Percentiles rank a stretch among this genome's conserved stretches.
Conservation (phyloP, 2,797 vertebrate species). For the Halcyon leucocephala region DNA sequence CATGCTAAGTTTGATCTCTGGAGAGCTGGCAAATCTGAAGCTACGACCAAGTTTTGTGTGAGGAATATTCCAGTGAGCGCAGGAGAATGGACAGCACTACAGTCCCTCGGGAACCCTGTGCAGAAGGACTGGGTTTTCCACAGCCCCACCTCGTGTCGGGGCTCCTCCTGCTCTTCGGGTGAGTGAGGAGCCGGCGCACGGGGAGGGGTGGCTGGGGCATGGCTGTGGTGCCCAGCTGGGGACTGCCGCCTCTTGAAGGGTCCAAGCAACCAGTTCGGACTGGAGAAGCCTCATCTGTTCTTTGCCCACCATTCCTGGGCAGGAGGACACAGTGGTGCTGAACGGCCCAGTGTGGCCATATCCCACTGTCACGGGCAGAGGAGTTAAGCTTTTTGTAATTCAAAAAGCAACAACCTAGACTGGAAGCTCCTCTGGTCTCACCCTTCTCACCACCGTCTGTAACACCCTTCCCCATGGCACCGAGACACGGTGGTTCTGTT, state of each 20-base stretch:
- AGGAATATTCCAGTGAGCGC: rapidly evolving
- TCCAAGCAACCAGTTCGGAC: background rate
- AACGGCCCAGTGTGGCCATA: background rate
- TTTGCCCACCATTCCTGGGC: rapidly evolving
- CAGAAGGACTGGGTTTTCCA: background rate
- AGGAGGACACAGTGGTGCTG: background rate
- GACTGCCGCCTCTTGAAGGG: background rate
- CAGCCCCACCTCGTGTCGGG: rapidly evolving
- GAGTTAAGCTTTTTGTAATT: too few relatives aligned
- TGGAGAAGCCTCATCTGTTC: background rate
- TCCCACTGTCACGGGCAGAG: rapidly evolving
- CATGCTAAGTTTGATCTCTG: background rate
- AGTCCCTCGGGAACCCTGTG: rapidly evolving
- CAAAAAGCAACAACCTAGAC: background rate
- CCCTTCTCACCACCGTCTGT: background rate
- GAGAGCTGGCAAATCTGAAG: background rate
- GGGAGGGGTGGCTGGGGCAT: rapidly evolving
- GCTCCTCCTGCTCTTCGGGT: rapidly evolving
- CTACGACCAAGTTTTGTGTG: background rate
- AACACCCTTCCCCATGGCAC: background rate
- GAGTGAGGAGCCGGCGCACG: background rate
- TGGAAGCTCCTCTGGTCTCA: background rate
- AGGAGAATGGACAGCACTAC: rapidly evolving
- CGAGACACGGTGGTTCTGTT: rapidly evolving
- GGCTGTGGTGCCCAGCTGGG: background rate